Percentiles rank a stretch among this genome's conserved stretches.
Evolutionary conservation across 2,797 vertebrate species (phyloP).

Genomic region (Epinephelus coioides): DNA sequence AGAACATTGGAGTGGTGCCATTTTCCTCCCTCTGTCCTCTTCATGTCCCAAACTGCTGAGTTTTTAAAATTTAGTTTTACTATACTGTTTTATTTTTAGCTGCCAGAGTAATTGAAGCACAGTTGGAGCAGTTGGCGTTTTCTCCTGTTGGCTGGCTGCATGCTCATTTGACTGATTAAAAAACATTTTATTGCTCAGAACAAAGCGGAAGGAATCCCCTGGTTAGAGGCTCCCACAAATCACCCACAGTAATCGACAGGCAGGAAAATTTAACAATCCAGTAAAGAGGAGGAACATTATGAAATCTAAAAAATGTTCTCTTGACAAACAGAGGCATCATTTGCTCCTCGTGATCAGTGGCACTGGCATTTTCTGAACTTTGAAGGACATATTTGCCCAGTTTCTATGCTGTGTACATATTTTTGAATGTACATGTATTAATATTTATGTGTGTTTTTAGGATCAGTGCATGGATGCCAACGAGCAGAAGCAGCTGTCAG

Average conservation of each 20-base stretch:
- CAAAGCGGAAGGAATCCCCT: conserved; percentile 32
- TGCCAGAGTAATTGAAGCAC: conserved; percentile 11
- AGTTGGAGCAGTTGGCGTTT: conserved; percentile 37
- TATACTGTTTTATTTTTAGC: conserved; percentile 34
- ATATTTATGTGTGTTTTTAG: conserved; percentile 74
- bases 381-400: not conserved
- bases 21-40: not conserved
- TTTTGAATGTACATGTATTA: not conserved
- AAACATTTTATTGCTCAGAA: conserved; percentile 37
- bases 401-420: not conserved
- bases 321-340: not conserved
- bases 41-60: not conserved
- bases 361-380: not conserved
- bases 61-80: conserved; percentile 7
- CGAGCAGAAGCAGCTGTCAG: conserved; percentile 85
- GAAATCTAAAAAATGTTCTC: not conserved
- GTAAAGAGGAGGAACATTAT: not conserved
- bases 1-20: not conserved
- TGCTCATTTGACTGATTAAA: conserved; percentile 43
- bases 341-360: not conserved
- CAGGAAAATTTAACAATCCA: conserved; percentile 16
- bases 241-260: conserved; percentile 8
- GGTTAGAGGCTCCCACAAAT: not conserved
- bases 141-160: conserved; percentile 19
- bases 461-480: conserved; percentile 91